Evolutionary conservation across 2,888 invertebrate genomes (phyloP), one percentile per base, ranked within the genome.

Genomic region (Trilocha varians): DNA sequence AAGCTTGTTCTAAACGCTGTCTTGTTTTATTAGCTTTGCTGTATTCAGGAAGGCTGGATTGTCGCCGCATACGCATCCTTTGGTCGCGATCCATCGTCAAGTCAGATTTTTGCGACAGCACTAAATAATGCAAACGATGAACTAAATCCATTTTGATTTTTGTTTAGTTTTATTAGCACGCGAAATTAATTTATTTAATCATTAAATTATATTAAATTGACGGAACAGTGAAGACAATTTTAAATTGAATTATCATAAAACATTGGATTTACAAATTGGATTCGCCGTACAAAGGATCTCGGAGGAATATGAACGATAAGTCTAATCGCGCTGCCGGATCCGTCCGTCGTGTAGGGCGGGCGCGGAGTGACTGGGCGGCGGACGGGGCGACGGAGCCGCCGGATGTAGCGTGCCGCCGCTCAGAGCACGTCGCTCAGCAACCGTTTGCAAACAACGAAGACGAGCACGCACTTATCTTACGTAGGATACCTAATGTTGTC

Each of bases 61-160:
- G 85, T 1, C 87, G 70, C 13, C 84, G 70, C 57, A 85, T 74
- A 49, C 83, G 72, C 70, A 79, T 62, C 48, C 83, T 68, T 54
- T 86, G 83, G 53, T 85, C 86, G 41, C 85, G 62, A 38, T 86
- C 87, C 78, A 86, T 80, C 1, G 83, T 85, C 83, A 87, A 61
- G 58, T 87, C 87, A 15, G 84, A 84, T 54, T 86, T 87, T 61
- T 87, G 87, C 2, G 86, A 78, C 33, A 87, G 57, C 55, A 87
- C 85, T 48, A 87, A 65, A 55, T 87, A 87, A 55, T 87, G 87
- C 50, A 87, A 58, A 33, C 83, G 73, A 58, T 87, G 86, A 45
- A 87, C 83, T 51, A 87, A 65, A 70, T 87, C 87, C 87, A 87
- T 87, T 42, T 58, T 25, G 25, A 25, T 9, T 25, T 25, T 25